Conservation (phyloP, 2,888 invertebrate species). For the Caenorhabditis virilis region DNA sequence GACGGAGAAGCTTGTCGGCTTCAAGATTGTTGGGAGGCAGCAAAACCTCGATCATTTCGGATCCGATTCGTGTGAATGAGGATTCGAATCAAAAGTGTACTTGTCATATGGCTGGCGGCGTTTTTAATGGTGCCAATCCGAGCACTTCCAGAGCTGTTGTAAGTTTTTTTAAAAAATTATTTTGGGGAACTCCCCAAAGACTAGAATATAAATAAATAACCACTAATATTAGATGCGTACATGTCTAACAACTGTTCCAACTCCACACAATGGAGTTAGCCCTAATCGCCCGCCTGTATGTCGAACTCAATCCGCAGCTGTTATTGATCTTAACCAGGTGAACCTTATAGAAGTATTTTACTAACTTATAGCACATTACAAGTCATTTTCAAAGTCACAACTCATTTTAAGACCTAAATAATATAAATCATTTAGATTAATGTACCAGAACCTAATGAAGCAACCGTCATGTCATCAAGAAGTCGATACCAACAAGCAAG, state of each 20-base stretch:
- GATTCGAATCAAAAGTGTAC: slow-evolving; percentile 39
- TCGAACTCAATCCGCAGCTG: slow-evolving; percentile 50
- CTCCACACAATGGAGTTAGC: slow-evolving; percentile 14
- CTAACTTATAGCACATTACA: neutral
- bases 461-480: slow-evolving; percentile 39
- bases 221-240: slow-evolving; percentile 30
- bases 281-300: slow-evolving; percentile 30
- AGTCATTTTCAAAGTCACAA: no score
- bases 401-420: no score
- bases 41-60: slow-evolving; percentile 31
- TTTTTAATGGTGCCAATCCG: slow-evolving; percentile 21
- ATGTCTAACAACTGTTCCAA: slow-evolving; percentile 16
- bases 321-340: slow-evolving; percentile 45
- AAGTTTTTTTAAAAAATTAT: slow-evolving; percentile 5
- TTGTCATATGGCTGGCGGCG: slow-evolving; percentile 39
- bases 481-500: slow-evolving; percentile 54
- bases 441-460: slow-evolving; percentile 17
- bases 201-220: neutral
- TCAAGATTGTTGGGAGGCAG: slow-evolving; percentile 40
- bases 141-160: slow-evolving; percentile 23
- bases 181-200: neutral
- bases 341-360: slow-evolving; percentile 1
- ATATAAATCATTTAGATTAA: slow-evolving; percentile 13
- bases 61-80: slow-evolving; percentile 31
- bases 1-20: slow-evolving; percentile 43